Conservation (phyloP, 2,797 vertebrate genomes). For the Sebastes steindachneri region DNA sequence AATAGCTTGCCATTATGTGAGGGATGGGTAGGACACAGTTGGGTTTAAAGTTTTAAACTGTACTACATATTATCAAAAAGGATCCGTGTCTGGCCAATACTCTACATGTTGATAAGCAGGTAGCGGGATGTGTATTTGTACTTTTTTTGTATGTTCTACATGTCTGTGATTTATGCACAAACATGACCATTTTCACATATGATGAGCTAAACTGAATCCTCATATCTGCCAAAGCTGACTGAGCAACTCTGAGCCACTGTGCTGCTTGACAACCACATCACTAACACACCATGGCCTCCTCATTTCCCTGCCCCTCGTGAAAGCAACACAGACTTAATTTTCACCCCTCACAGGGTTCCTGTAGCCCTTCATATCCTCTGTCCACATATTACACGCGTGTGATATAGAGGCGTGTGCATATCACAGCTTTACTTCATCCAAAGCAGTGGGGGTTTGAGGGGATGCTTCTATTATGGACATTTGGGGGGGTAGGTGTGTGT, state of each 20-base stretch:
- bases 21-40: neutral
- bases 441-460: constrained; percentile 33
- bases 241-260: constrained; percentile 23
- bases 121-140: neutral
- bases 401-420: constrained; percentile 49
- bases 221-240: constrained; percentile 35
- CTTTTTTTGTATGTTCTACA: neutral
- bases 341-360: constrained; percentile 68
- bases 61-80: neutral
- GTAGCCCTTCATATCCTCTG: constrained; percentile 59
- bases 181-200: constrained; percentile 33
- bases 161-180: constrained; percentile 29
- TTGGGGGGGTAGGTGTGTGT: constrained; percentile 4
- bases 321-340: constrained; percentile 73
- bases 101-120: constrained; percentile 12
- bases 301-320: constrained; percentile 53
- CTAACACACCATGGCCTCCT: constrained; percentile 71
- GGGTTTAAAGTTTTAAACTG: neutral
- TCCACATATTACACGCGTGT: constrained; percentile 74
- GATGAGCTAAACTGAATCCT: constrained; percentile 39
- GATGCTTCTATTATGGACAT: constrained; percentile 48
- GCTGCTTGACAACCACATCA: constrained; percentile 66
- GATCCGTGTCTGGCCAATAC: neutral
- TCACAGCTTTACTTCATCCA: constrained; percentile 51
- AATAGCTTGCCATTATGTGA: neutral